Evolutionary conservation across 2,888 invertebrate species (phyloP), one percentile per base, ranked within the genome.

Genomic region (Monochamus alternatus): DNA sequence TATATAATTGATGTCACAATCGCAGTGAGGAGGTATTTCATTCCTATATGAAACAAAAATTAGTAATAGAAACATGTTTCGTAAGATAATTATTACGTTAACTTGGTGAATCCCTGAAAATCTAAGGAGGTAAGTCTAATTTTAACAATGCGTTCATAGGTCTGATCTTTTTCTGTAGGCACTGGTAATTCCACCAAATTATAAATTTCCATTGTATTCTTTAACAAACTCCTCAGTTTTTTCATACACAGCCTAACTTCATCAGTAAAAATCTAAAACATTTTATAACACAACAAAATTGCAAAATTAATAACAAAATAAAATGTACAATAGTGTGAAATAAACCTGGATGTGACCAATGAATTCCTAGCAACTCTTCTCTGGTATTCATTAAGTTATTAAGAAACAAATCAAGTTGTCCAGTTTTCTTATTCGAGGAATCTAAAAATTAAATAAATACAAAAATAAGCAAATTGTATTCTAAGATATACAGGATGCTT

Each of bases 251-350:
- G 77, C 9, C 79, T 78, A 5, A 69, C 66, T 30, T 82, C 76
- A 72, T 87, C 86, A n/a, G 84, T 85, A 72, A 83, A 85, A 63
- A 85, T 77, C 85, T 85, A 72, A 8, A 55, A 60, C 8, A 38
- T 59, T 69, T 38, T 68, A 31, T 51, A 44, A n/a, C 44, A 44
- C 5, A 38, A 32, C n/a, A 60, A 66, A 8, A 10, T 22, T 32
- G n/a, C n/a, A 60, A 66, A 8, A 10, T 22, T 32, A 9, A 43
- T 44, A 66, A n/a, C 59, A 12, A 44, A n/a, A 62, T 30, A 8
- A 43, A 31, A 63, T 72, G 78, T 66, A 81, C 81, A 67, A 80
- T 52, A 44, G 75, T 77, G 44, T 77, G 74, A 72, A 82, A 82
- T 1, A 82, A 66, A 58, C 82, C 82, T 9, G 82, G 81, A 60